Evolutionary conservation across 2,888 invertebrate genomes (phyloP), one percentile per base, ranked within the genome.

Genomic region (Lithophane ornitopus): DNA sequence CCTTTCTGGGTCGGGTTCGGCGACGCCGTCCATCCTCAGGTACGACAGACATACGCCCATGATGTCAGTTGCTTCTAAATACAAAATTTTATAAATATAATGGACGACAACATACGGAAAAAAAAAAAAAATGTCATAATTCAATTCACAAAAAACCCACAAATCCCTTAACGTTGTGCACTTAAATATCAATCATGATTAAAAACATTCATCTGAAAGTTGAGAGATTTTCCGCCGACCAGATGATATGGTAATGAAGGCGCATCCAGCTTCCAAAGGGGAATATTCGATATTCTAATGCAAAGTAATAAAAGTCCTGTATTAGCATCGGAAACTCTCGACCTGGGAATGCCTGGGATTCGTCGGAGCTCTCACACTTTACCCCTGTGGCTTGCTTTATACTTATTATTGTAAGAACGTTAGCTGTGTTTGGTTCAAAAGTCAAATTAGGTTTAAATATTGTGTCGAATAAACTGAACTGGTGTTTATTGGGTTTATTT

Each of bases 241-340:
- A 91, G 90, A 91, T 89, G 89, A 89, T 90, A 92, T 92, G 92
- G 85, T 91, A 93, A 93, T 93, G 88, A 86, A 85, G 74, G 88
- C 86, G 89, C 88, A 89, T 90, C 89, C 85, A 87, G 89, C 88
- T 87, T 87, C 88, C 89, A 88, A 74, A 89, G 89, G 82, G 82
- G 90, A 91, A 91, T 91, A 91, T 92, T 93, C 92, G 92, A 93
- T 94, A 94, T 94, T 94, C 94, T 93, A 94, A 94, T 93, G 92
- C 89, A 85, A 87, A 87, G 92, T 90, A 94, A 94, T 94, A 94
- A 94, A 93, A 93, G 92, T 89, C 88, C 87, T 89, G 90, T 87
- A 87, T 87, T 87, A 87, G 87, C 86, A 87, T 87, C 80, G 75
- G 80, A 87, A 87, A 84, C 81, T 85, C 83, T 74, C 86, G 75